Evolutionary conservation across 2,797 vertebrate genomes (phyloP).

Genomic region (Numenius phaeopus): DNA sequence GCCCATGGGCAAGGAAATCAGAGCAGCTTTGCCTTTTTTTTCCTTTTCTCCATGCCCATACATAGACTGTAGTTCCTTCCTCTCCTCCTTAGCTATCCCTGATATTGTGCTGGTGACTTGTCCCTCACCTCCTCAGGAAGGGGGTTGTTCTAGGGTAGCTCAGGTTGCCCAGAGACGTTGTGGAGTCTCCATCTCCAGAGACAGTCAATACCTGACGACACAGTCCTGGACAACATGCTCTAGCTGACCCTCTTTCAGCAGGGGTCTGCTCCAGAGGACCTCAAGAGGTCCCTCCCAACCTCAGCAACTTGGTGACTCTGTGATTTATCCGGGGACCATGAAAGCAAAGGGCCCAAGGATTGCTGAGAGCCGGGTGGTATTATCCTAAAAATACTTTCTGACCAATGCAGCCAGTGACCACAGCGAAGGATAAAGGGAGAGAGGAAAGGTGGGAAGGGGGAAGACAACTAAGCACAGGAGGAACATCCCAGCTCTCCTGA

Average conservation of each 20-base stretch:
- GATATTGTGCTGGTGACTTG: background rate
- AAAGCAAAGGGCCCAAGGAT: background rate
- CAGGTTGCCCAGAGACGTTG: background rate
- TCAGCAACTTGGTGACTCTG: background rate
- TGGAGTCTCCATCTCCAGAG: background rate
- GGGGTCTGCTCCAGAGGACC: background rate
- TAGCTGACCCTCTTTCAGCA: background rate
- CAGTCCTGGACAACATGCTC: background rate
- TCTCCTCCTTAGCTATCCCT: background rate
- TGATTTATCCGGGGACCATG: background rate
- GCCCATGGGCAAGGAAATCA: background rate
- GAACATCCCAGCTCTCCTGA: background rate
- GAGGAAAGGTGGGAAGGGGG: background rate
- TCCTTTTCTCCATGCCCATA: background rate
- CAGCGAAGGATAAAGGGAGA: background rate
- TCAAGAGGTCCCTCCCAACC: rapidly evolving
- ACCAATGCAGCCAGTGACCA: background rate
- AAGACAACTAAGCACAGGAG: background rate
- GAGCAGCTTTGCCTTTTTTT: background rate
- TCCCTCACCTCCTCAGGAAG: background rate
- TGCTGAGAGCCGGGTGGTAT: background rate
- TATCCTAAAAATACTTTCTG: background rate
- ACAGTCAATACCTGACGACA: background rate
- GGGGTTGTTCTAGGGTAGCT: rapidly evolving
- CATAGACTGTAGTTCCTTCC: background rate